Conservation (phyloP, 2,797 vertebrate genomes). For the Phalloptychus januarius region DNA sequence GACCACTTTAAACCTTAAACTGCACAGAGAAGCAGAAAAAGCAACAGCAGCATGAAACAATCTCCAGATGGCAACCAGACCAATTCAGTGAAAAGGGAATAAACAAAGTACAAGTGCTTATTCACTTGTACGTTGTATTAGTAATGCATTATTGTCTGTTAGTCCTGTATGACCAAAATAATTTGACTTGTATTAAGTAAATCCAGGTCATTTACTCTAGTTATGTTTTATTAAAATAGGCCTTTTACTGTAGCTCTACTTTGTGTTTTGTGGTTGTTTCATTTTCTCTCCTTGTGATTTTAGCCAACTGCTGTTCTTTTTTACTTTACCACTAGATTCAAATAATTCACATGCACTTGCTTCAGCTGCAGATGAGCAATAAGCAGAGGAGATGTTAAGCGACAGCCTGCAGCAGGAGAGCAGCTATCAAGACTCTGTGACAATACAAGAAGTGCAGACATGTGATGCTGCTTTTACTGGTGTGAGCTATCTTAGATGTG, state of each 20-base stretch:
- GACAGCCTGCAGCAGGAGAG: conserved; percentile 26
- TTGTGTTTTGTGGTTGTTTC: not conserved
- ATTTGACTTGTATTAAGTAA: not conserved
- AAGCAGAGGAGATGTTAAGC: conserved; percentile 2
- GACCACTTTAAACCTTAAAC: conserved; percentile 94
- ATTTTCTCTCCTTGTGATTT: not conserved
- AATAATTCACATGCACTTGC: conserved; percentile 13
- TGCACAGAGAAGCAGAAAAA: conserved; percentile 54
- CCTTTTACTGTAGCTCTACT: not conserved
- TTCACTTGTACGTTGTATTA: not conserved
- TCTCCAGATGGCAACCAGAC: not conserved
- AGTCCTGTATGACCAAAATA: not conserved
- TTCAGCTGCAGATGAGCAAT: conserved; percentile 3
- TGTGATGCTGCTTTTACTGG: conserved; percentile 66
- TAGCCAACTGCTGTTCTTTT: not conserved
- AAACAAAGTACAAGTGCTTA: no score
- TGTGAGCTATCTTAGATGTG: conserved; percentile 70
- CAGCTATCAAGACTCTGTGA: conserved; percentile 30
- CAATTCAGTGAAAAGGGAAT: no score
- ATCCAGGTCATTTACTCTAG: not conserved
- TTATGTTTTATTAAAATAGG: not conserved
- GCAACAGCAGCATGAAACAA: not conserved
- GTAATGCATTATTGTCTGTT: not conserved
- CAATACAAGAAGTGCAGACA: conserved; percentile 69
- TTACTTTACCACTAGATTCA: not conserved